Percentiles rank a stretch among this genome's conserved stretches.
phyloP scores from a whole-genome alignment of 2,888 invertebrate species.

The Diarsia dahlii region DNA sequence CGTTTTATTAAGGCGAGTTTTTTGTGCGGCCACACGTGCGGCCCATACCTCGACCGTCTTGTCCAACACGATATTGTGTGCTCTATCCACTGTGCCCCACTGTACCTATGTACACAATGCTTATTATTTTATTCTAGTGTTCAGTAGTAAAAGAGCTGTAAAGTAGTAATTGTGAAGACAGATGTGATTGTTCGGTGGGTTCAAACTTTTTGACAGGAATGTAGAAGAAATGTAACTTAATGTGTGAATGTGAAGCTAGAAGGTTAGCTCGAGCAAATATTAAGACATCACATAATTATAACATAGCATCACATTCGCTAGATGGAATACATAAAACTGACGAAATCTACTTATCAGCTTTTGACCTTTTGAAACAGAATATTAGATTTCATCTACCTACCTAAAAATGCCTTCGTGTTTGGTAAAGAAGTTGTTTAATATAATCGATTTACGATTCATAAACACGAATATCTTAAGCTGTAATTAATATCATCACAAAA shows the following conservation, averaged over 20 bases:
- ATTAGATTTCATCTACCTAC: not conserved
- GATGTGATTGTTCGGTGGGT: not conserved
- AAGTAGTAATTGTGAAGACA: not conserved
- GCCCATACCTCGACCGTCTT: constrained; percentile 81
- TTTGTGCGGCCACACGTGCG: constrained; percentile 89
- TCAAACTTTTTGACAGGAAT: not conserved
- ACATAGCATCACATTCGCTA: not conserved
- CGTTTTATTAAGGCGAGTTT: constrained; percentile 89
- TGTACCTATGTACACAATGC: constrained; percentile 50
- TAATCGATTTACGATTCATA: not conserved
- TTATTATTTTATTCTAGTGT: constrained; percentile 49
- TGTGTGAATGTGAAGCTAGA: not conserved
- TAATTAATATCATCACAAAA: not conserved
- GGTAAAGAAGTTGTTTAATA: not conserved
- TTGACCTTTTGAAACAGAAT: not conserved
- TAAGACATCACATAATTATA: not conserved
- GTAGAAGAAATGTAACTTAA: too few species aligned
- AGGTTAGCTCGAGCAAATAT: not conserved
- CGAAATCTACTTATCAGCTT: not conserved
- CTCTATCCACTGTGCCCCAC: constrained; percentile 43
- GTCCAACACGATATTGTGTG: constrained; percentile 68
- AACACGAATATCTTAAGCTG: constrained; percentile 6
- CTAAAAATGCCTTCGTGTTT: not conserved
- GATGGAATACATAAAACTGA: not conserved
- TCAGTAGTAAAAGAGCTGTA: not conserved